These are phyloP conservation scores for Macrosoma leucophasiata DNA, from an alignment of 2,888 invertebrate species.

Conservation along the genomic window DNA sequence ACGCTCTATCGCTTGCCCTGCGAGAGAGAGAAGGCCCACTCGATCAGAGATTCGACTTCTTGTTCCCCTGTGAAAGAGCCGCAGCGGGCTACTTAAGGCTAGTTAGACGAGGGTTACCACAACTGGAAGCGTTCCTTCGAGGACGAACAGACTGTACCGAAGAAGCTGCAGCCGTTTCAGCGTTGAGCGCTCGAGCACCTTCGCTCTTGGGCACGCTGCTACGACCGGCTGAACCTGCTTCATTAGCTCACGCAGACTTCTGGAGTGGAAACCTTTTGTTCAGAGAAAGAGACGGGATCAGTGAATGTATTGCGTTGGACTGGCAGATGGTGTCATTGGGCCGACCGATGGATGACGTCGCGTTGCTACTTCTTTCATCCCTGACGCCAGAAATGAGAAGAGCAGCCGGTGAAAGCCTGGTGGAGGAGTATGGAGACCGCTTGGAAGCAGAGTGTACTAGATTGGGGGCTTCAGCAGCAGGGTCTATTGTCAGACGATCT, in stretches of 20 bases:
- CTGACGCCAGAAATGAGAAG: slow-evolving; percentile 82
- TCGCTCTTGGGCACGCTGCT: slow-evolving; percentile 82
- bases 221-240: slow-evolving; percentile 83
- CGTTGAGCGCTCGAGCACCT: slow-evolving; percentile 81
- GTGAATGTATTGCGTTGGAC: slow-evolving; percentile 83
- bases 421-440: slow-evolving; percentile 82
- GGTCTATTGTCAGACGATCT: slow-evolving; percentile 63
- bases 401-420: slow-evolving; percentile 75
- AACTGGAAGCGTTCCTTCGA: slow-evolving; percentile 82
- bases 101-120: slow-evolving; percentile 85
- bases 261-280: slow-evolving; percentile 89
- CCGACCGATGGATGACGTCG: slow-evolving; percentile 86
- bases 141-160: slow-evolving; percentile 78
- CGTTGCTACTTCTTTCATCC: slow-evolving; percentile 82
- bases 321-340: slow-evolving; percentile 92
- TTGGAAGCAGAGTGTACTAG: slow-evolving; percentile 76
- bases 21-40: slow-evolving; percentile 65
- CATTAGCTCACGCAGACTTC: slow-evolving; percentile 88
- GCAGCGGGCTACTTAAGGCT: slow-evolving; percentile 87
- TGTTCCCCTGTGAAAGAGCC: slow-evolving; percentile 86
- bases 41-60: slow-evolving; percentile 74
- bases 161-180: slow-evolving; percentile 77
- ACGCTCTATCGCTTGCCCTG: slow-evolving; percentile 80
- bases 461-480: slow-evolving; percentile 77
- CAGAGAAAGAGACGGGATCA: slow-evolving; percentile 63